Evolutionary conservation across 2,113 vertebrate species (phyloP), one percentile per base, ranked within the genome.

Genomic region (Gopherus evgoodei): DNA sequence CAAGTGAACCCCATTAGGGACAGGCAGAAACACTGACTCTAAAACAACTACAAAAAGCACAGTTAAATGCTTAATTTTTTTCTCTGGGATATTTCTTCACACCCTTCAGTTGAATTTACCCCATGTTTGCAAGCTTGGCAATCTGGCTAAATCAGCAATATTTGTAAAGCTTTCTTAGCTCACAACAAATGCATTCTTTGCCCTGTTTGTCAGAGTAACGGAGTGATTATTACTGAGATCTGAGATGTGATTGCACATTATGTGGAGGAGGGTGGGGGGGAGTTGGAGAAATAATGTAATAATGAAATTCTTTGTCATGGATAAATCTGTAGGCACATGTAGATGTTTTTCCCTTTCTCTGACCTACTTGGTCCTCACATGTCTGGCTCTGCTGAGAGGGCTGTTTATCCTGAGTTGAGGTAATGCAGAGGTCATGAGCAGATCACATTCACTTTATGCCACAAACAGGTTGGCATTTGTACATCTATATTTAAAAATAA

Each of bases 111-210:
- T 95, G 93, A 97, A 97, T 92, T 91, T 38, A 2, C 25, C 14
- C 54, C 81, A 86, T 3, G 0, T 85, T 81, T 2, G 1, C 75
- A 35, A 3, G 82, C 93, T 79, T 75, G 65, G n/a, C 56, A 86
- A 95, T 91, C 90, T 89, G 84, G 87, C 80, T 95, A 94, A 19
- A 96, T 96, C 94, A 82, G 89, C 0, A 87, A 35, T 79, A 80
- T 85, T 94, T 95, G 92, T 86, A 95, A 95, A 95, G 95, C 96
- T 97, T 96, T 88, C 92, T 94, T 72, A 96, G 91, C 78, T 88
- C 84, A 88, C 87, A 94, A 94, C 89, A 95, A 96, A 94, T 0
- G 17, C 47, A 0, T 95, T 96, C 94, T 96, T 94, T 92, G 56
- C 87, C 78, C 81, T 91, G 93, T 96, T 96, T 96, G 81, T 90